Conservation (phyloP, 2,888 invertebrate genomes). For the Malachius bipustulatus region DNA sequence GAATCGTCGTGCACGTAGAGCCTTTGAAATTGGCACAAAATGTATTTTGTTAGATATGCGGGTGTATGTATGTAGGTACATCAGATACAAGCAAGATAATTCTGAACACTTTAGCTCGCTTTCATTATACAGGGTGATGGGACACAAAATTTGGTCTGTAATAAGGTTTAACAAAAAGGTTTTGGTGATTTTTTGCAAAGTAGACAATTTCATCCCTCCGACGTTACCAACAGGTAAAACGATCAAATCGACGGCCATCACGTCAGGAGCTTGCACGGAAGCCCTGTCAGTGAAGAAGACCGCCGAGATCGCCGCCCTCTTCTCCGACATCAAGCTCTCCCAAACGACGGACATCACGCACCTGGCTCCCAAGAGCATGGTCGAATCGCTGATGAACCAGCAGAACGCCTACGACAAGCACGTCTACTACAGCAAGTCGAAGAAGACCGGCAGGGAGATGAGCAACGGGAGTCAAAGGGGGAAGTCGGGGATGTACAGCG, state of each 20-base stretch:
- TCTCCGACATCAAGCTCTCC: conserved; percentile 62
- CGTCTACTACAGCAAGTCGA: conserved; percentile 20
- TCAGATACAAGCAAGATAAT: too few species aligned
- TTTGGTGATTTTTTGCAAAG: too few species aligned
- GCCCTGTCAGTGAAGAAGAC: conserved; percentile 78
- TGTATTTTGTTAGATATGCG: too few species aligned
- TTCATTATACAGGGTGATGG: too few species aligned
- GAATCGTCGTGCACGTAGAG: too few species aligned
- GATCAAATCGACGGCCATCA: conserved; percentile 23
- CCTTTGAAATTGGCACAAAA: too few species aligned
- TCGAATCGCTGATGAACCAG: too few species aligned
- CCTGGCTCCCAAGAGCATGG: conserved; percentile 31
- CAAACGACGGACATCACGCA: conserved; percentile 57
- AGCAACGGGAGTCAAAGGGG: conserved; percentile 23
- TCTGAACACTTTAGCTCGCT: too few species aligned
- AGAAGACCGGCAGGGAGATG: conserved; percentile 24
- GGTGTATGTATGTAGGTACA: too few species aligned
- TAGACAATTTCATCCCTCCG: too few species aligned
- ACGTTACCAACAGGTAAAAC: conserved; percentile 17
- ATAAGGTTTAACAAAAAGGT: too few species aligned
- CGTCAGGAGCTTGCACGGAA: conserved; percentile 37
- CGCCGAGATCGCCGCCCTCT: conserved; percentile 78
- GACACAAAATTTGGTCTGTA: too few species aligned
- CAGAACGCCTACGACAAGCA: conserved; percentile 23
- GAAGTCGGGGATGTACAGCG: conserved; percentile 30